Evolutionary conservation across 1,140 invertebrate species (phyloP), one percentile per base, ranked within the genome.

Genomic region (Drosophila orena): DNA sequence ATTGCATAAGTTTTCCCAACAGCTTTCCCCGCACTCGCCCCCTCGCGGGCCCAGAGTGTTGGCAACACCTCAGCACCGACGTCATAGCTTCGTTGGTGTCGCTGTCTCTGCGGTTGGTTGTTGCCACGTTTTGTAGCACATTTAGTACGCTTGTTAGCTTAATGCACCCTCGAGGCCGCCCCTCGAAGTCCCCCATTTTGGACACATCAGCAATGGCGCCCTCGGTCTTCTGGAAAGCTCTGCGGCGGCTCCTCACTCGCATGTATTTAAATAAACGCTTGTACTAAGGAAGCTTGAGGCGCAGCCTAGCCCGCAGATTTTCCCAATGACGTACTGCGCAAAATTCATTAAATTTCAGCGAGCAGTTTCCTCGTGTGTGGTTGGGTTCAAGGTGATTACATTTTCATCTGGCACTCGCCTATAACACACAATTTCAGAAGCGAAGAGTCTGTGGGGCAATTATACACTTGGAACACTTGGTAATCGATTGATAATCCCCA

Each of bases 121-220:
- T 57, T 74, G 77, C 69, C 43, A 70, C 61, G 62, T 85, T 68
- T 88, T 88, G 78, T 88, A 74, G 43, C 55, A 72, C 81, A 88
- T 86, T 86, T 86, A 86, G 83, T 68, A 71, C 83, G 81, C 81
- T 86, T 86, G 81, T 86, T 86, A 81, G 83, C 81, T 68, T 79
- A 86, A 86, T 88, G 78, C 61, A 81, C 81, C 83, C 81, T 79
- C 75, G 78, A 88, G 83, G 58, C 59, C 59, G 27, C 55, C 60
- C 49, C 55, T 55, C 47, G 59, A 42, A 57, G 50, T 22, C 14
- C 24, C 12, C 24, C 27, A 38, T 12, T 47, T 54, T 37, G 35
- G n/a, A 40, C 20, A 24, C 53, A 55, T 27, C 22, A 56, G 47
- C 37, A 37, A 20, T 40, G 60, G 47, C 53, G 52, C 72, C 20